Evolutionary conservation across 2,888 invertebrate genomes (phyloP).

Genomic region (Kuschelorhynchus macadamiae): DNA sequence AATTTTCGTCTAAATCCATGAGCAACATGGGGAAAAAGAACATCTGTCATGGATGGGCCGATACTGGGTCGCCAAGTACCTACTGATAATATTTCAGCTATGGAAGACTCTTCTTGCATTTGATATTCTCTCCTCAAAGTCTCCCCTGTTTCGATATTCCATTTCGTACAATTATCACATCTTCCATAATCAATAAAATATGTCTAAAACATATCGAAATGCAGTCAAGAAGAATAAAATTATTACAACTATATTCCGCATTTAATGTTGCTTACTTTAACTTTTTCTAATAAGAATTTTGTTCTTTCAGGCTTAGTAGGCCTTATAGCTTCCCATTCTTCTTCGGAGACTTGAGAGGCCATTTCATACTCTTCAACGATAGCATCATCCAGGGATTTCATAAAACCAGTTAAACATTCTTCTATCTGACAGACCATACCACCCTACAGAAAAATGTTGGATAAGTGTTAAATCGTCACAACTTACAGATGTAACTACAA

Average conservation of each 20-base stretch:
- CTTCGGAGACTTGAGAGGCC: conserved; percentile 83
- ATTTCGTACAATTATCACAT: conserved; percentile 73
- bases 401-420: conserved; percentile 78
- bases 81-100: conserved; percentile 70
- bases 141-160: conserved; percentile 73
- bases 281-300: conserved; percentile 75
- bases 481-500: too few species aligned
- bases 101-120: conserved; percentile 40
- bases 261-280: conserved; percentile 74
- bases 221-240: neutral
- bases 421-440: conserved; percentile 79
- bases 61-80: conserved; percentile 83
- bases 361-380: conserved; percentile 80
- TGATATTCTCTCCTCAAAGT: conserved; percentile 72
- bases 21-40: conserved; percentile 83
- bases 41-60: conserved; percentile 78
- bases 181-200: conserved; percentile 62
- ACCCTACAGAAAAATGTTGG: too few species aligned
- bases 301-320: conserved; percentile 79
- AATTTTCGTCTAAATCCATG: conserved; percentile 84
- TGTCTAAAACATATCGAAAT: conserved; percentile 62
- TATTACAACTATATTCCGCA: neutral
- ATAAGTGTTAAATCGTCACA: too few species aligned
- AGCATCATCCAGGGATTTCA: conserved; percentile 78
- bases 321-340: conserved; percentile 87